Percentiles rank a stretch among this genome's conserved stretches.
These are phyloP conservation scores for Mechanitis mazaeus DNA, from an alignment of 2,888 invertebrate genomes.

Conservation along the genomic window DNA sequence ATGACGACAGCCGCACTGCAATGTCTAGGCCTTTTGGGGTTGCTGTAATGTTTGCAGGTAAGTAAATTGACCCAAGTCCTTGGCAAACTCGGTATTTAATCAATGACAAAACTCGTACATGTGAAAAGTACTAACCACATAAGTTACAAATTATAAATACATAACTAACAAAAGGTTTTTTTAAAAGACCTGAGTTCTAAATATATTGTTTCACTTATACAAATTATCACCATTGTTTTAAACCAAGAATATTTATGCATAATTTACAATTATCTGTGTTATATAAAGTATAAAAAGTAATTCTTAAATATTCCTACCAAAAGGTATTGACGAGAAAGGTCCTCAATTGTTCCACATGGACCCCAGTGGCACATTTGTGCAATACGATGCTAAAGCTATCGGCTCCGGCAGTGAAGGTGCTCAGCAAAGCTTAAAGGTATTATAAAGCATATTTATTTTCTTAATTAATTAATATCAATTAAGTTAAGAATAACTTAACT, in stretches of 20 bases:
- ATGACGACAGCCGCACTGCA: slow-evolving; percentile 94
- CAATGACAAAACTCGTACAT: neutral
- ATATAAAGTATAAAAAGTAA: neutral
- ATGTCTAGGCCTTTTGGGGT: slow-evolving; percentile 99
- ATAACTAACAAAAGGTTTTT: too few species aligned
- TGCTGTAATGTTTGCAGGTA: slow-evolving; percentile 96
- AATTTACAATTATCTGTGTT: too few species aligned
- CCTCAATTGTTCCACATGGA: slow-evolving; percentile 99
- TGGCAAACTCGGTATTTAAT: neutral
- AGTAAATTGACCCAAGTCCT: slow-evolving; percentile 17
- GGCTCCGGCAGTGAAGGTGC: slow-evolving; percentile 99
- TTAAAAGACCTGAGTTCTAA: too few species aligned
- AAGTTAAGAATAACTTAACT: too few species aligned
- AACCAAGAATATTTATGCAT: too few species aligned
- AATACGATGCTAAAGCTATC: slow-evolving; percentile 99
- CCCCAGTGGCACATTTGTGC: slow-evolving; percentile 98
- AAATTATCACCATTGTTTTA: too few species aligned
- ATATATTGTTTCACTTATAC: too few species aligned
- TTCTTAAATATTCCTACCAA: slow-evolving; percentile 10
- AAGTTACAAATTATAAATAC: too few species aligned
- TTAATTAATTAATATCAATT: too few species aligned
- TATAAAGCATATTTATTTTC: too few species aligned
- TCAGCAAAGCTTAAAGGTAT: slow-evolving; percentile 89
- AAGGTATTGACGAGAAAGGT: slow-evolving; percentile 90
- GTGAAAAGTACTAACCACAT: too few species aligned